These are phyloP conservation scores for Pseudomugil tenellus DNA, from an alignment of 2,797 vertebrate genomes.

Conservation along the genomic window DNA sequence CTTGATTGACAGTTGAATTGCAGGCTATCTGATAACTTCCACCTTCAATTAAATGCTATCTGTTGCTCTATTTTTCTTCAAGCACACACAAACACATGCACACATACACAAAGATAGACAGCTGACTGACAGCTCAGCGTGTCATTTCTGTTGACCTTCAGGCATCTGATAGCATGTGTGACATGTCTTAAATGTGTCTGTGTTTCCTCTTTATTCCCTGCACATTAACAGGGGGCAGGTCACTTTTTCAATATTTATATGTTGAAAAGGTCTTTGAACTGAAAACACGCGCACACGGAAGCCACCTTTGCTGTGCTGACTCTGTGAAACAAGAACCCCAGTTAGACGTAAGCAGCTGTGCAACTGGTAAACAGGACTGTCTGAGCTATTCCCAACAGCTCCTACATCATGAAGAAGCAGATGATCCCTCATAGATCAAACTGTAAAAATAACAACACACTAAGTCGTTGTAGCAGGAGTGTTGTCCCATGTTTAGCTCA, in stretches of 20 bases:
- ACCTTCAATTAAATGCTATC: slow-evolving; percentile 82
- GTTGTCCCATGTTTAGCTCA: slow-evolving; percentile 26
- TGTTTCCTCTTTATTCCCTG: slow-evolving; percentile 53
- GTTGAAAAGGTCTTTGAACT: slow-evolving; percentile 14
- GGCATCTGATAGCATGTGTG: slow-evolving; percentile 61
- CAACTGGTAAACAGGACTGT: slow-evolving; percentile 40
- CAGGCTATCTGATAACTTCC: slow-evolving; percentile 80
- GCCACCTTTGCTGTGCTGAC: slow-evolving; percentile 48
- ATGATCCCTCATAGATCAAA: not conserved
- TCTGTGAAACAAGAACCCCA: slow-evolving; percentile 56
- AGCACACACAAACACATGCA: slow-evolving; percentile 28
- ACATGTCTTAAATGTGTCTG: slow-evolving; percentile 61
- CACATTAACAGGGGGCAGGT: slow-evolving; percentile 39
- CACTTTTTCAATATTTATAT: not conserved
- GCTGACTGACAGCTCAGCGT: slow-evolving; percentile 67
- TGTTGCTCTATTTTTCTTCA: slow-evolving; percentile 52
- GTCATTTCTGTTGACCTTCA: slow-evolving; percentile 80
- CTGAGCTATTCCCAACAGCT: slow-evolving; percentile 15
- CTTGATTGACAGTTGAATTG: slow-evolving; percentile 78
- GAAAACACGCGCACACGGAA: slow-evolving; percentile 25
- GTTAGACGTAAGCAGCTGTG: slow-evolving; percentile 31
- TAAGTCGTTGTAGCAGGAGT: slow-evolving; percentile 1
- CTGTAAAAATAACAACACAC: not conserved
- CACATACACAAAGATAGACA: slow-evolving; percentile 54
- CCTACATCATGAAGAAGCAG: not conserved